These are phyloP conservation scores for Rhyzopertha dominica DNA, from an alignment of 1,140 invertebrate genomes.

Conservation along the genomic window DNA sequence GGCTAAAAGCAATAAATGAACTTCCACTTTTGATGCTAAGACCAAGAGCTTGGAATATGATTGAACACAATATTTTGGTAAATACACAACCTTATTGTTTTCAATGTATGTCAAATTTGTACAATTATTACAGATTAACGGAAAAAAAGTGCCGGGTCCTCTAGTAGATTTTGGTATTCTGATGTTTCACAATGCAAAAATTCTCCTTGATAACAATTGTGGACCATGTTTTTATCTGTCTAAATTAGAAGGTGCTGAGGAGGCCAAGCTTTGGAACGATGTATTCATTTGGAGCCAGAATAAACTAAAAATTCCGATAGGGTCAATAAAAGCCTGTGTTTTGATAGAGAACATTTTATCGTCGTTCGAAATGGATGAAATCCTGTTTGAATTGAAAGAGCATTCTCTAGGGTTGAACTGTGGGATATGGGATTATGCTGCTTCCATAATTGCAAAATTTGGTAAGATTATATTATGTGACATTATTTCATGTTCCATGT, in stretches of 20 bases:
- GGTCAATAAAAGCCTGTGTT: constrained; percentile 67
- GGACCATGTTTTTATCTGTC: constrained; percentile 66
- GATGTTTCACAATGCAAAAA: constrained; percentile 59
- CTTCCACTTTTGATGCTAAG: constrained; percentile 61
- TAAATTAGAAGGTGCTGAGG: constrained; percentile 60
- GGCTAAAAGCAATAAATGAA: constrained; percentile 49
- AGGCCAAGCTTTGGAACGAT: constrained; percentile 67
- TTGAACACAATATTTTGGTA: constrained; percentile 63
- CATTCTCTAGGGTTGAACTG: constrained; percentile 69
- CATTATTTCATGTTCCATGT: too few relatives aligned
- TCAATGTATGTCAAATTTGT: not conserved
- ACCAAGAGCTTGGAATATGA: constrained; percentile 70
- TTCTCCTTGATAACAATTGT: constrained; percentile 49
- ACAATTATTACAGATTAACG: constrained; percentile 50
- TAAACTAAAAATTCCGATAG: constrained; percentile 51
- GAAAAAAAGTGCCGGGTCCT: constrained; percentile 60
- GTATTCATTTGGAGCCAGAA: constrained; percentile 65
- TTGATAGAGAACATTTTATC: constrained; percentile 69
- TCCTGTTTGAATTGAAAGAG: constrained; percentile 60
- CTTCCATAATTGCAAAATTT: constrained; percentile 66
- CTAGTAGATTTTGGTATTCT: constrained; percentile 65
- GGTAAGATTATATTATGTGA: too few relatives aligned
- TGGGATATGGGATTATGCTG: constrained; percentile 73
- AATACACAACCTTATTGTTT: constrained; percentile 8
- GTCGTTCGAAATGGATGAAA: constrained; percentile 65